Evolutionary conservation across 2,888 invertebrate species (phyloP), one percentile per base, ranked within the genome.

Genomic region (Lithophane leautieri): DNA sequence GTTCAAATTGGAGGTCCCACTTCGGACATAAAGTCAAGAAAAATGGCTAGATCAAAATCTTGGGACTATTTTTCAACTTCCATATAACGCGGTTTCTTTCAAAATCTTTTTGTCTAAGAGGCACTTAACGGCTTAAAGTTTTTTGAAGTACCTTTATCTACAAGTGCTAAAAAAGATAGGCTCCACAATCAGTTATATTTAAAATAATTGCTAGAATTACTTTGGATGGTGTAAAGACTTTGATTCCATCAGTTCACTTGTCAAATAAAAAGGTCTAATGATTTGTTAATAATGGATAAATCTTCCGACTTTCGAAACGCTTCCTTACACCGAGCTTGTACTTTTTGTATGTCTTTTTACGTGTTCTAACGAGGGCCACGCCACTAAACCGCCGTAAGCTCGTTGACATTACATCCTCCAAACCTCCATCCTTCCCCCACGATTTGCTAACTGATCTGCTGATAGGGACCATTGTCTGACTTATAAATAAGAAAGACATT

Each of bases 351-450:
- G 70, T 73, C 70, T 82, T 87, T 87, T 85, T 77, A 74, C 63
- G 60, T 72, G 56, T 66, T 54, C 70, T 87, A 88, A 89, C 85
- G 88, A 89, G 84, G 82, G 85, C 71, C 80, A 69, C 58, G 63
- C 67, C 60, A 70, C 82, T 88, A 85, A 90, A 84, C 82, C 76
- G 70, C 68, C 54, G 81, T 87, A 84, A 90, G 86, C 85, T 82
- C 77, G 78, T 85, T 84, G 86, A 84, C 83, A 75, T 74, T 79
- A 79, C 11, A 14, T 50, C 83, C 60, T 56, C 52, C 11, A 22
- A 14, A 44, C 83, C 60, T 56, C 52, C 11, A 22, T 50, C 8
- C 22, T 19, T 22, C 44, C 65, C 25, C 42, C 28, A 25, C 70
- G 69, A 83, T 84, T 83, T 78, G 81, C 83, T 79, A 80, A 44